phyloP scores from a whole-genome alignment of 2,113 vertebrate species.

The Phylloscopus trochiloides region DNA sequence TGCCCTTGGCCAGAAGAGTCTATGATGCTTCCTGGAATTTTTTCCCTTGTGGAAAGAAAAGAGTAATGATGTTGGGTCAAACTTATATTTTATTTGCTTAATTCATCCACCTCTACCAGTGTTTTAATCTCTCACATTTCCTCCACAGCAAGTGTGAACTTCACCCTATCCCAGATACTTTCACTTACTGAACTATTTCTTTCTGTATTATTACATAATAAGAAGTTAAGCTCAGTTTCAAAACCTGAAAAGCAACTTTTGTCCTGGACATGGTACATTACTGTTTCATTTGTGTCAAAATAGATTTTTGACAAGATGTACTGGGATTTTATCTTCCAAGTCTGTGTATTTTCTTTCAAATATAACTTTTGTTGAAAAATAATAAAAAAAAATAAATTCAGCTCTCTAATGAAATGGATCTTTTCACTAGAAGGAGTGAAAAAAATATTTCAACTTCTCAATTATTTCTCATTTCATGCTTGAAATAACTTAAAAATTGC shows the following conservation, averaged over 20 bases:
- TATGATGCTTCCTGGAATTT: neutral
- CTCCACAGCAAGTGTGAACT: neutral
- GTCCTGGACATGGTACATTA: neutral
- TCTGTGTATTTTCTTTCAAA: neutral
- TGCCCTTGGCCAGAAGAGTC: neutral
- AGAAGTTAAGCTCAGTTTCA: neutral
- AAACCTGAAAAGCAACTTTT: neutral
- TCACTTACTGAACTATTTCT: neutral
- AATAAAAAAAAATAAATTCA: neutral
- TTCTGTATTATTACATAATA: neutral
- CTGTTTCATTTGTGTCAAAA: neutral
- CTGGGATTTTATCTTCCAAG: fast-evolving
- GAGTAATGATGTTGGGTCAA: neutral
- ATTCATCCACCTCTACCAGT: neutral
- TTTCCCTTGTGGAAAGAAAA: neutral
- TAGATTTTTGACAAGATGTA: neutral
- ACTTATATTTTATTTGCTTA: neutral
- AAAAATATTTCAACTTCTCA: neutral
- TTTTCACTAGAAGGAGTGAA: neutral
- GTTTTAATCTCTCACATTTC: neutral
- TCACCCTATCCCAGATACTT: neutral
- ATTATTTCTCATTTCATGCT: neutral
- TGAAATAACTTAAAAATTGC: neutral
- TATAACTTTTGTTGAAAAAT: neutral
- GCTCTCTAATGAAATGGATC: neutral